Evolutionary conservation across 2,888 invertebrate species (phyloP), one percentile per base, ranked within the genome.

Genomic region (Phania funesta): DNA sequence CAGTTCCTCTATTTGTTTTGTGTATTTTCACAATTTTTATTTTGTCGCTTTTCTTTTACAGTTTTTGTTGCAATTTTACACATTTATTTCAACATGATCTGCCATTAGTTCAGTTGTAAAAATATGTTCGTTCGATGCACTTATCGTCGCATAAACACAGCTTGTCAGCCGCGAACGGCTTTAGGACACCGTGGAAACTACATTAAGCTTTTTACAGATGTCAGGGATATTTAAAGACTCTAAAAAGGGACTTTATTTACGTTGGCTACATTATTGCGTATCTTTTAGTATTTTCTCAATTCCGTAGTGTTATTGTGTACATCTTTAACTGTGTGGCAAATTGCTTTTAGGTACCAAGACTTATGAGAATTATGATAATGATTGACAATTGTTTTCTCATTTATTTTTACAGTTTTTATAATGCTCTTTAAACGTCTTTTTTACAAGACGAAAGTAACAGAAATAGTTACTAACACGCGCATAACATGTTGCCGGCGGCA

Each of bases 401-500:
- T 48, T 60, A 18, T 52, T 20, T 41, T 64, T n/a, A n/a, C n/a
- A 32, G 22, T 50, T 20, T 16, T 9, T 2, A 46, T 18, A 29
- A 65, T 22, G 2, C 13, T 26, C 46, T 64, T 64, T 11, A 56
- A 74, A 48, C 46, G 20, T 56, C 46, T 74, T 58, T 54, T 65
- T 58, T 29, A 65, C 29, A 38, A 18, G n/a, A 6, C 8, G 44
- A 20, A 16, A 60, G 32, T 16, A n/a, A 22, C 22, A 58, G 7
- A 41, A 56, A 26, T 18, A 46, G n/a, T 29, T 67, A 60, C 68
- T 77, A 77, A 77, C 60, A 77, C 32, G 62, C 62, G 62, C 62
- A 44, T 46, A 70, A 77, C 68, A 76, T 52, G 11, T 68, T 60
- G 44, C 13, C 52, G 68, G 35, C 32, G 52, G 22, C 46, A 41